A percentile compares a stretch with the other conserved stretches of the same genome.
These are phyloP conservation scores for Apodemus speciosus DNA, from an alignment of 2,113 vertebrate genomes.

Conservation along the genomic window DNA sequence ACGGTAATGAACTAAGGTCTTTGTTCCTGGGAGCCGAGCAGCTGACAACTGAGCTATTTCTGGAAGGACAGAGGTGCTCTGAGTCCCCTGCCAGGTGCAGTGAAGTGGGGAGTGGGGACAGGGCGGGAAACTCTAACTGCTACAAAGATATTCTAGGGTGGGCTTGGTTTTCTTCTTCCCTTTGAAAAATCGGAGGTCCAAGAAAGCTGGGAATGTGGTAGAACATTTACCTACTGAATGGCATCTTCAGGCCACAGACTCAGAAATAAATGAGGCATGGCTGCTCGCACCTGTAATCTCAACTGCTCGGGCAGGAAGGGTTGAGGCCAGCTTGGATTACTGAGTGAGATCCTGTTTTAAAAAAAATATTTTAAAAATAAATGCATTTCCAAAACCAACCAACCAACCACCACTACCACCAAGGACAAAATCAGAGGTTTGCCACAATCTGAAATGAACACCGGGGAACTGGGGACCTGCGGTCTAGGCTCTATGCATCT, in stretches of 20 bases:
- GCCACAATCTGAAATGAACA: background rate
- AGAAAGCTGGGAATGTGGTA: background rate
- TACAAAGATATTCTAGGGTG: constrained; percentile 67
- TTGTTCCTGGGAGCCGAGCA: constrained; percentile 80
- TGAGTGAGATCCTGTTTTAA: background rate
- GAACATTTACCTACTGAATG: background rate
- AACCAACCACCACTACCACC: background rate
- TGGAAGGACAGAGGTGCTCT: constrained; percentile 74
- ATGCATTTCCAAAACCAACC: background rate
- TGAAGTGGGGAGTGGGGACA: background rate
- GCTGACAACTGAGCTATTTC: constrained; percentile 82
- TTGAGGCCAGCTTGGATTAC: background rate
- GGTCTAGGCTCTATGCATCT: constrained; percentile 65
- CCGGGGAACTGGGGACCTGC: background rate
- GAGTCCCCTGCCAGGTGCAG: constrained; percentile 75
- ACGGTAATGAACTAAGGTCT: constrained; percentile 84
- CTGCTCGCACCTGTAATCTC: background rate
- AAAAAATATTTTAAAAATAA: background rate
- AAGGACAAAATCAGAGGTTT: constrained; percentile 67
- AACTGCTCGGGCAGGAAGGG: background rate
- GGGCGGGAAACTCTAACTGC: background rate
- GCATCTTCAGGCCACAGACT: background rate
- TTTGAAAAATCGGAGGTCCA: constrained; percentile 58
- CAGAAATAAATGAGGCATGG: constrained; percentile 4
- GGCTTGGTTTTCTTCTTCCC: constrained; percentile 45